Evolutionary conservation across 2,797 vertebrate species (phyloP).

Genomic region (Pantherophis vulpinus): DNA sequence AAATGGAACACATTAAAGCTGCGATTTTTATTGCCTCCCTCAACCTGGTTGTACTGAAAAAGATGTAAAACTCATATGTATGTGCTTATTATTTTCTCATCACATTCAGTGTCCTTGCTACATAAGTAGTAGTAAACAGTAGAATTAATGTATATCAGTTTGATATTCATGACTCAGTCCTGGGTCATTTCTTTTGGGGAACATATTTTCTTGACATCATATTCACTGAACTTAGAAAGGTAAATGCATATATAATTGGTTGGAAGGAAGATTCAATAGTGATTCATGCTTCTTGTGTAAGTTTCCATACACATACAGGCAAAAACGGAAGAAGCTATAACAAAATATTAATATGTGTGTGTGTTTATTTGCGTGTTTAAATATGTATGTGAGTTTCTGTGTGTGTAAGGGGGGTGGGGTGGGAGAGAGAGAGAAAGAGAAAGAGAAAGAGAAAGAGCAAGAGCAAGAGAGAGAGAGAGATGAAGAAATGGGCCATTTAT

Average conservation of each 20-base stretch:
- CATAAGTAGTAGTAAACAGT: constrained; percentile 66
- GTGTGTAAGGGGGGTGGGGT: too few species aligned
- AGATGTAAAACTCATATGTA: constrained; percentile 86
- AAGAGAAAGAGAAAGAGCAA: too few species aligned
- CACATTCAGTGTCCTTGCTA: constrained; percentile 75
- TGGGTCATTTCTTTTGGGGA: constrained; percentile 61
- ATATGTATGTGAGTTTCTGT: neutral
- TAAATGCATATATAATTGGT: neutral
- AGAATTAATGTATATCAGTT: constrained; percentile 48
- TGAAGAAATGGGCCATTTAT: neutral
- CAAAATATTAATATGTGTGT: neutral
- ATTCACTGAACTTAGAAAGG: neutral
- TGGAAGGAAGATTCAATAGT: neutral
- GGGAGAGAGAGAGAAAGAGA: too few species aligned
- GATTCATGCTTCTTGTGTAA: neutral
- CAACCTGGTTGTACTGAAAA: constrained; percentile 72
- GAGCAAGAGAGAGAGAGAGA: neutral
- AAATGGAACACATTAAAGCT: constrained; percentile 84
- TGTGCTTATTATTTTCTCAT: constrained; percentile 75
- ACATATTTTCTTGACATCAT: neutral
- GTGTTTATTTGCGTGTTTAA: neutral
- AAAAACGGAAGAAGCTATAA: neutral
- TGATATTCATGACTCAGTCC: constrained; percentile 51
- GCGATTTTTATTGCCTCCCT: constrained; percentile 78
- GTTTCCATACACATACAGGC: neutral